phyloP scores from a whole-genome alignment of 2,888 invertebrate genomes.

The Cosmia trapezina region DNA sequence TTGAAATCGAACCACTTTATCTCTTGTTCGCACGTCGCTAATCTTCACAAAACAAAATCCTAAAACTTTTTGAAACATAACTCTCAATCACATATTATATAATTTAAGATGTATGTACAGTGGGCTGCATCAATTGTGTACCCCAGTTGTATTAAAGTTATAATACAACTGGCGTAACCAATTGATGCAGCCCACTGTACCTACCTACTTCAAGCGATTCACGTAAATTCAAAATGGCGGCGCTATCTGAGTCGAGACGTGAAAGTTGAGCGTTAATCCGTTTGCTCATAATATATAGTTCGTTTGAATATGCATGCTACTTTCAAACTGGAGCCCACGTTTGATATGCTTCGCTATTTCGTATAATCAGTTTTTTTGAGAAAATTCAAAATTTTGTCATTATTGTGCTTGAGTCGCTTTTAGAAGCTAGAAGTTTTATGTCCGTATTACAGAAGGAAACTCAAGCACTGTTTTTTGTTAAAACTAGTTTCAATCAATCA shows the following conservation, averaged over 20 bases:
- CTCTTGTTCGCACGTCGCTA: not conserved
- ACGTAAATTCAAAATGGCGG: constrained; percentile 31
- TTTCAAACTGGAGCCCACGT: constrained; percentile 28
- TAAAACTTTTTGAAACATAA: constrained; percentile 7
- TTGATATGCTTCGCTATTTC: constrained; percentile 34
- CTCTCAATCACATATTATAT: constrained; percentile 4
- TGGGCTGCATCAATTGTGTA: too few species aligned
- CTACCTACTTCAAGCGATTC: constrained; percentile 20
- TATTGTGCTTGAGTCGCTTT: too few species aligned
- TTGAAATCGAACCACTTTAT: not conserved
- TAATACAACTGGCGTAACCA: too few species aligned
- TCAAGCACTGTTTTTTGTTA: too few species aligned
- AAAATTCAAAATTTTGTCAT: not conserved
- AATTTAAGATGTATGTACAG: constrained; percentile 8
- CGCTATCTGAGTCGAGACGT: constrained; percentile 18
- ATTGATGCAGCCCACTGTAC: too few species aligned
- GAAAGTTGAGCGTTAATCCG: constrained; percentile 49
- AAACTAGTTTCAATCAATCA: too few species aligned
- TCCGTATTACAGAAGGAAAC: too few species aligned
- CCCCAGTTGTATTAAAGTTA: too few species aligned
- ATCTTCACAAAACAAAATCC: constrained; percentile 16
- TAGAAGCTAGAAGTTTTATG: too few species aligned
- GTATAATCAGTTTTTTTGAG: constrained; percentile 19
- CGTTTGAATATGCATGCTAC: constrained; percentile 54
- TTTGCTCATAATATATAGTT: constrained; percentile 32